Base-by-base conservation (phyloP, 2,797 vertebrate species). In the Avahi laniger region DNA sequence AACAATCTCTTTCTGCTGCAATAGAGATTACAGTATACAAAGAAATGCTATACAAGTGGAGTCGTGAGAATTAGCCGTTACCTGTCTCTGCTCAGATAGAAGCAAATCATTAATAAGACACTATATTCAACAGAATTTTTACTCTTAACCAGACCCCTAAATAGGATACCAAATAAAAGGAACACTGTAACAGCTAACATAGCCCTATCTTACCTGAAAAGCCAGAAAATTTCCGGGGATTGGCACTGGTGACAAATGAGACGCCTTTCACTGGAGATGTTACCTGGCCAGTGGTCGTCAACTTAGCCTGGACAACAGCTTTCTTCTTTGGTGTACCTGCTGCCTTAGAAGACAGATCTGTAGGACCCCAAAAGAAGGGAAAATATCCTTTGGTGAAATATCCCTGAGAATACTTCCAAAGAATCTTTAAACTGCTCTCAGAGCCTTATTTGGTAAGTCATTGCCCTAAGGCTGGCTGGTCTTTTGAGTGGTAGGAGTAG, bases 191-290 rank as follows among this genome's bases (percentile, higher is more conserved):
- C 26, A 96, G 46, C 72, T 8, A 33, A 67, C 3, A 80, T 9
- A 59, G 22, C 57, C 12, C 38, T 50, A 17, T 33, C 82, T 97
- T 97, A 99, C 99, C 99, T 87, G 99, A 99, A 98, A 99, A 99
- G 69, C 99, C 99, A 65, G 99, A 99, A 98, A 99, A 99, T 97
- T 99, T 99, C 96, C 99, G 99, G 5, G 99, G 99, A 0, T 99
- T 99, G 5, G 99, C 99, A 93, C 90, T 95, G 4, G 98, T 96
- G 0, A 98, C 98, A 96, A 98, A 98, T 0, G 98, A 97, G 0
- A 98, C 97, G 30, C 97, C 97, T 97, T 99, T 98, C 81, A 97
- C 76, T 33, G 99, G 99, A 7, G 99, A 97, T 26, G 98, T 98
- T 33, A 99, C 85, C 50, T 99, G 98, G 43, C 99, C 99, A 0